These are phyloP conservation scores for Achroia grisella DNA, from an alignment of 1,140 invertebrate genomes.

Conservation along the genomic window DNA sequence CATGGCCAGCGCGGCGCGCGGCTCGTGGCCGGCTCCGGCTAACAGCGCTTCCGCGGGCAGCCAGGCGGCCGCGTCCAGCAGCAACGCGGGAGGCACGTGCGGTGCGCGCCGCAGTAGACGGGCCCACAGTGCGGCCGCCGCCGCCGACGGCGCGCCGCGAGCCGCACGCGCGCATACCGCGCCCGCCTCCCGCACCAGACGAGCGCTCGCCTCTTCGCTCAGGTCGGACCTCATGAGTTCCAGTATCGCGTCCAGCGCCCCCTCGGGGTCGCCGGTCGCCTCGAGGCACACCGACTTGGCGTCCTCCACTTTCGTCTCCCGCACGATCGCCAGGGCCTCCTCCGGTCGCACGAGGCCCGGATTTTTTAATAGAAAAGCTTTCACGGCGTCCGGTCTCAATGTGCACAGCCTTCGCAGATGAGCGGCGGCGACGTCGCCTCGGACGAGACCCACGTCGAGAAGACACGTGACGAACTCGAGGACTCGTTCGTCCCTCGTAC, in stretches of 20 bases:
- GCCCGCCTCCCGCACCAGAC: slow-evolving; percentile 25
- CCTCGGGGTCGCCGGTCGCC: slow-evolving; percentile 41
- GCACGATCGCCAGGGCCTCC: slow-evolving; percentile 44
- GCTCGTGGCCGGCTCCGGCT: slow-evolving; percentile 24
- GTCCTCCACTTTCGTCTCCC: slow-evolving; percentile 30
- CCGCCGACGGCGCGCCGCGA: slow-evolving; percentile 27
- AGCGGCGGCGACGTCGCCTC: slow-evolving; percentile 39
- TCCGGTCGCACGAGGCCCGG: slow-evolving; percentile 51
- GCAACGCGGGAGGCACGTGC: slow-evolving; percentile 24
- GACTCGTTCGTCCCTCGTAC: slow-evolving; percentile 18
- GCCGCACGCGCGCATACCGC: slow-evolving; percentile 39
- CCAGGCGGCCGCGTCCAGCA: slow-evolving; percentile 44
- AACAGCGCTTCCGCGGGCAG: slow-evolving; percentile 37
- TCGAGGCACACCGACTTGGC: slow-evolving; percentile 60
- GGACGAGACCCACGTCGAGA: slow-evolving; percentile 38
- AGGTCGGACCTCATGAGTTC: slow-evolving; percentile 15
- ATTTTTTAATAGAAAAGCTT: slow-evolving; percentile 39
- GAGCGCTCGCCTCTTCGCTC: slow-evolving; percentile 11
- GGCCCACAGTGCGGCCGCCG: slow-evolving; percentile 46
- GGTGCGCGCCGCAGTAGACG: slow-evolving; percentile 27
- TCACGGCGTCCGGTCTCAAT: slow-evolving; percentile 29
- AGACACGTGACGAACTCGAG: slow-evolving; percentile 49
- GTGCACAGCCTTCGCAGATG: slow-evolving; percentile 48
- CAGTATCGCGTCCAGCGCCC: slow-evolving; percentile 35
- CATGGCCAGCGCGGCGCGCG: slow-evolving; percentile 27